Conservation (phyloP, 2,888 invertebrate species). For the Trachelus tabidus region DNA sequence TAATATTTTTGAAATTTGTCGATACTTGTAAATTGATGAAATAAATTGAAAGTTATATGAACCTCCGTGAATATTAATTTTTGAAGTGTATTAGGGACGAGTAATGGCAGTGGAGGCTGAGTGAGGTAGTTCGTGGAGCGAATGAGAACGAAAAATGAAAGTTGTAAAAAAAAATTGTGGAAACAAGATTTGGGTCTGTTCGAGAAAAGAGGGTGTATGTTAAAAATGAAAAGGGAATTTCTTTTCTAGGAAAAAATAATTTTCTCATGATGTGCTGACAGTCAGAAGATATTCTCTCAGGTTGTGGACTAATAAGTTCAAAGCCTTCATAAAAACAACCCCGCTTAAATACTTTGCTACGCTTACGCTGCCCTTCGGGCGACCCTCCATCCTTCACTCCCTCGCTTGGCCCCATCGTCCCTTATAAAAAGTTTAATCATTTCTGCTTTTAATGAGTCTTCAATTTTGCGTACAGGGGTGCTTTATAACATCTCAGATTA, state of each 20-base stretch:
- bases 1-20: neutral
- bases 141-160: neutral
- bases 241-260: conserved; percentile 19
- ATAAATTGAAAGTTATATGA: neutral
- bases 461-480: conserved; percentile 17
- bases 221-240: neutral
- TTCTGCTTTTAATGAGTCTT: conserved; percentile 25
- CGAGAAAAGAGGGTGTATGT: neutral
- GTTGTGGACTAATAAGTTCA: conserved; percentile 36
- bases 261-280: conserved; percentile 24
- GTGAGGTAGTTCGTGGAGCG: neutral
- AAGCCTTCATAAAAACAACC: conserved; percentile 36
- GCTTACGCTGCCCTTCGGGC: conserved; percentile 8
- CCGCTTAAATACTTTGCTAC: conserved; percentile 35
- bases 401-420: conserved; percentile 7
- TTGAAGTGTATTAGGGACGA: neutral
- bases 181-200: neutral
- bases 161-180: neutral
- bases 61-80: neutral
- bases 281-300: conserved; percentile 31
- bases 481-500: neutral
- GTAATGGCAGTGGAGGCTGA: neutral
- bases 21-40: neutral
- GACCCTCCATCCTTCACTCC: neutral
- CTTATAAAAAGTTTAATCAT: conserved; percentile 28